A percentile compares a stretch with the other conserved stretches of the same genome.
Conservation (phyloP, 2,113 vertebrate species). For the Calidris pygmaea region DNA sequence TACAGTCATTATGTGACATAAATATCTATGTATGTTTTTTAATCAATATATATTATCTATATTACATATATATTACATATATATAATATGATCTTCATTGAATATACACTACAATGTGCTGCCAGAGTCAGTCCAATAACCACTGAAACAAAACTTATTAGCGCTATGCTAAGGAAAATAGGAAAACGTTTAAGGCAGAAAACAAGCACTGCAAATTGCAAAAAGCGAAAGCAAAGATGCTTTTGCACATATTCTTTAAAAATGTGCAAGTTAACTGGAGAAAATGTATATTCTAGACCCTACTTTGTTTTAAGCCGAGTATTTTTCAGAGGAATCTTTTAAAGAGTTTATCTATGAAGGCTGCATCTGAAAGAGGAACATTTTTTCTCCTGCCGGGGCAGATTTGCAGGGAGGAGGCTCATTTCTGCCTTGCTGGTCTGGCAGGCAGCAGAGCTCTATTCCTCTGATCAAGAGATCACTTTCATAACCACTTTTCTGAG, state of each 20-base stretch:
- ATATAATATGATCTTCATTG: not conserved
- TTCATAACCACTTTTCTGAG: slow-evolving; percentile 91
- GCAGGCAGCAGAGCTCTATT: slow-evolving; percentile 54
- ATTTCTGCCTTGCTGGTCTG: slow-evolving; percentile 80
- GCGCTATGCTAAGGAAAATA: not conserved
- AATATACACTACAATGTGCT: not conserved
- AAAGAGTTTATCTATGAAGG: not conserved
- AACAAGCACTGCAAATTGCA: not conserved
- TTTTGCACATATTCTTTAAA: not conserved
- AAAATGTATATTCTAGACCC: not conserved
- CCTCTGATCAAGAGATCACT: slow-evolving; percentile 84
- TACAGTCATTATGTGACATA: not conserved
- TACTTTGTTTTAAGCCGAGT: not conserved
- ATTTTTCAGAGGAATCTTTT: not conserved
- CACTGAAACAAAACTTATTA: not conserved
- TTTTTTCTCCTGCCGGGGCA: slow-evolving; percentile 59
- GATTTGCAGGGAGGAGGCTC: slow-evolving; percentile 61
- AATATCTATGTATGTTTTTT: not conserved
- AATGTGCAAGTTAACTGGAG: not conserved
- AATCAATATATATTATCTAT: not conserved
- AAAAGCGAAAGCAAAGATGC: not conserved
- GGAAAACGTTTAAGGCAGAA: not conserved
- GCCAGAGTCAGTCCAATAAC: not conserved
- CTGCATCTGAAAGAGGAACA: not conserved
- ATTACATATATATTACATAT: no score